These are phyloP conservation scores for Enteromius radiatus DNA, from an alignment of 2,797 vertebrate species.

Conservation along the genomic window DNA sequence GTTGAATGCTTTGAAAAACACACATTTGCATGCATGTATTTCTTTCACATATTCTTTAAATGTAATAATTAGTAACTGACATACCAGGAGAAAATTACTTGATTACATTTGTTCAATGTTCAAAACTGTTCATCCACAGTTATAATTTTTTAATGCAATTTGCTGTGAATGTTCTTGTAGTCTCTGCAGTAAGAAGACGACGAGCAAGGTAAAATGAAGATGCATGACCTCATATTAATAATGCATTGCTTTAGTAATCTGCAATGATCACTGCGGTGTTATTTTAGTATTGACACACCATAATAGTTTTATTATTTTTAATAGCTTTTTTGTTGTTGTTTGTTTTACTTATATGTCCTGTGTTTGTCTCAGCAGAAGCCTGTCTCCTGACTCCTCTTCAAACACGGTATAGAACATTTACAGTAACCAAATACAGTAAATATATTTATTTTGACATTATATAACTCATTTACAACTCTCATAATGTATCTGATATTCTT, in stretches of 20 bases:
- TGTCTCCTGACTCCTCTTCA: conserved; percentile 23
- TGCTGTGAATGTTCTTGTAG: neutral
- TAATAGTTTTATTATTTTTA: neutral
- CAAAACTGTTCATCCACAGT: neutral
- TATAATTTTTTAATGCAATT: neutral
- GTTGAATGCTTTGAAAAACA: neutral
- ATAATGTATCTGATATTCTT: neutral
- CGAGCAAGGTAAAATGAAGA: conserved; percentile 15
- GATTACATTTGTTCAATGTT: neutral
- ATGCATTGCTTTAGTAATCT: neutral
- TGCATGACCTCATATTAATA: neutral
- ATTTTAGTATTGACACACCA: neutral
- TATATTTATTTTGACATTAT: neutral
- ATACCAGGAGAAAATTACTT: neutral
- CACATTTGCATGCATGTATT: neutral
- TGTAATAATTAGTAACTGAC: neutral
- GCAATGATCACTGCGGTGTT: neutral
- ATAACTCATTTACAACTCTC: neutral
- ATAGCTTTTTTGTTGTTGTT: neutral
- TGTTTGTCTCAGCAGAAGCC: conserved; percentile 31
- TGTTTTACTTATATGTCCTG: neutral
- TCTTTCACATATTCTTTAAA: neutral
- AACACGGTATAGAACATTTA: neutral
- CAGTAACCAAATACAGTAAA: neutral
- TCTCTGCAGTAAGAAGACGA: conserved; percentile 12